Evolutionary conservation across 2,888 invertebrate genomes (phyloP).

Genomic region (Habrosyne pyritoides): DNA sequence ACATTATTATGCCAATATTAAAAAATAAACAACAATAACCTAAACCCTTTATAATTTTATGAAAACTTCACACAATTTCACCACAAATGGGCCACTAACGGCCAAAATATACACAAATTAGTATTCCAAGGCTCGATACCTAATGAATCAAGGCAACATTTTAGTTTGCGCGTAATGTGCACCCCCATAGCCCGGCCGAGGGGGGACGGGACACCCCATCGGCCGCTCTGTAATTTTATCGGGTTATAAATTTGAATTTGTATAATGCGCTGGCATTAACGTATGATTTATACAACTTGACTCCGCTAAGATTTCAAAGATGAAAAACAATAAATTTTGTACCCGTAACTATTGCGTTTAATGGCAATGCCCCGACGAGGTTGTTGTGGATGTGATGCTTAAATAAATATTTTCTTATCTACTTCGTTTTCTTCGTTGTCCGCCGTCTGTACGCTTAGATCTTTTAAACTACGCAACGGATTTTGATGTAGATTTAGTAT

Average conservation of each 20-base stretch:
- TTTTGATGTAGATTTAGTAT: no score
- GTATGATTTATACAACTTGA: constrained; percentile 83
- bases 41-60: no score
- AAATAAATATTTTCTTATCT: not conserved
- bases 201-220: constrained; percentile 53
- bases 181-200: constrained; percentile 30
- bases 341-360: constrained; percentile 80
- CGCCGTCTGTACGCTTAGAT: no score
- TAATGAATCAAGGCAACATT: constrained; percentile 78
- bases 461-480: no score
- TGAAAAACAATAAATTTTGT: constrained; percentile 83
- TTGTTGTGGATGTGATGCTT: constrained; percentile 44
- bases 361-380: constrained; percentile 50
- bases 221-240: constrained; percentile 82
- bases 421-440: no score
- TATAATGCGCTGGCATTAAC: constrained; percentile 82
- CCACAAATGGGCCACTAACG: constrained; percentile 12
- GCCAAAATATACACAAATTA: constrained; percentile 24
- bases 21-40: no score
- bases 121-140: constrained; percentile 39
- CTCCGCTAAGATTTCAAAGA: constrained; percentile 83
- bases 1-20: no score
- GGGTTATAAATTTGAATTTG: constrained; percentile 85
- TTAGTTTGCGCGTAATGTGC: constrained; percentile 54
- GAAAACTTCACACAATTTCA: not conserved